Evolutionary conservation across 1,140 invertebrate species (phyloP), one percentile per base, ranked within the genome.

Genomic region (Anthonomus grandis): DNA sequence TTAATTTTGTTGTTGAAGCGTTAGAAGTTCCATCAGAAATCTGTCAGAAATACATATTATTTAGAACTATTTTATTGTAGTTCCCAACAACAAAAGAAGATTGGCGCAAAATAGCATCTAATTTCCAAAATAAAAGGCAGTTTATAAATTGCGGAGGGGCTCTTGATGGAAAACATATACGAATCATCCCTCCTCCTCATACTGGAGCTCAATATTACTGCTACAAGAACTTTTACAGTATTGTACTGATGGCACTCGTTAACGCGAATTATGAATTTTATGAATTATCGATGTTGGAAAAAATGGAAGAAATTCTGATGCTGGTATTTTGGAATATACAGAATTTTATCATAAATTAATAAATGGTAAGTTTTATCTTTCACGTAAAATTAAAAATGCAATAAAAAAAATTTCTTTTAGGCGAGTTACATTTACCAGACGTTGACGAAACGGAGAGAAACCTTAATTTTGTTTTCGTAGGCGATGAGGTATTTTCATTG

Each of bases 241-340:
- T 47, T 47, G 45, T 47, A 15, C 18, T 47, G 22, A 47, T 47
- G 22, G 45, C 23, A 31, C n/a, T n/a, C n/a, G n/a, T n/a, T n/a
- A n/a, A n/a, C n/a, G n/a, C n/a, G n/a, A n/a, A n/a, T n/a, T n/a
- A 12, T 47, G n/a, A 15, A 31, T 1, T 23, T 31, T n/a, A 12
- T 21, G 34, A 55, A 55, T 15, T 46, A 21, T 44, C 21, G 21
- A 53, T 53, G 50, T n/a, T 46, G 17, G 41, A 25, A 21, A n/a
- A n/a, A n/a, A n/a, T n/a, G n/a, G n/a, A n/a, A n/a, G n/a, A 53
- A 53, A 53, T 42, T n/a, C 36, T 37, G 38, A 44, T 15, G 38
- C 18, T 21, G 24, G n/a, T 51, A 31, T 13, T 21, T 38, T 39
- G 48, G 18, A 25, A 39, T 37, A 13, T 37, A 42, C 12, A 34